A percentile compares a stretch with the other conserved stretches of the same genome.
Evolutionary conservation across 1,140 invertebrate species (phyloP).

Genomic region (Megalopta genalis): DNA sequence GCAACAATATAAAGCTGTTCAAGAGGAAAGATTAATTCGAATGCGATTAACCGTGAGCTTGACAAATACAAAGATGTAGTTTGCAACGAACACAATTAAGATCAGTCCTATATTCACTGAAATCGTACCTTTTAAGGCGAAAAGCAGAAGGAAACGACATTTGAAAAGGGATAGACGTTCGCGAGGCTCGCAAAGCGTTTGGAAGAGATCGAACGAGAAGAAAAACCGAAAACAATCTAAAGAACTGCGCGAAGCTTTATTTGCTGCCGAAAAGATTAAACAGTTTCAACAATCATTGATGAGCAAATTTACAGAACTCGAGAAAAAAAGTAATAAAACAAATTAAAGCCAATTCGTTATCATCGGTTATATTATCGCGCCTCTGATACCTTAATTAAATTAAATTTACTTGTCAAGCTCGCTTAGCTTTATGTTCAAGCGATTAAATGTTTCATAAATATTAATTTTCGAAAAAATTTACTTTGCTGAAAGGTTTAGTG

Average conservation of each 20-base stretch:
- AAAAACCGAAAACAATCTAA: neutral
- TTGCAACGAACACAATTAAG: neutral
- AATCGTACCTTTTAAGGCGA: neutral
- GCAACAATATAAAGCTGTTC: constrained; percentile 28
- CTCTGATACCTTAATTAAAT: no score
- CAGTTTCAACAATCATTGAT: neutral
- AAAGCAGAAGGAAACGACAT: constrained; percentile 8
- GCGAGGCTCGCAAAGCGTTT: neutral
- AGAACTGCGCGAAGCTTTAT: constrained; percentile 1
- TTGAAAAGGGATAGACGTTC: neutral
- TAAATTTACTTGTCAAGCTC: no score
- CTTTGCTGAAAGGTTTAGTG: no score
- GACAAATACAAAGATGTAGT: neutral
- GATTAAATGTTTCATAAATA: no score
- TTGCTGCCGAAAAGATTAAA: constrained; percentile 1
- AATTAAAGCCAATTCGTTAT: neutral
- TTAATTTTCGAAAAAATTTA: no score
- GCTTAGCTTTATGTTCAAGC: no score
- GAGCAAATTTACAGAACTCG: constrained; percentile 9
- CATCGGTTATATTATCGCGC: no score
- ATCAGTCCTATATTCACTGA: neutral
- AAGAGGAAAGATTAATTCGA: constrained; percentile 14
- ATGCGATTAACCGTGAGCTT: constrained; percentile 33
- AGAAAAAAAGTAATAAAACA: constrained; percentile 27
- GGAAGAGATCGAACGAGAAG: neutral